Evolutionary conservation across 1,140 invertebrate genomes (phyloP).

Genomic region (Heliconius himera): DNA sequence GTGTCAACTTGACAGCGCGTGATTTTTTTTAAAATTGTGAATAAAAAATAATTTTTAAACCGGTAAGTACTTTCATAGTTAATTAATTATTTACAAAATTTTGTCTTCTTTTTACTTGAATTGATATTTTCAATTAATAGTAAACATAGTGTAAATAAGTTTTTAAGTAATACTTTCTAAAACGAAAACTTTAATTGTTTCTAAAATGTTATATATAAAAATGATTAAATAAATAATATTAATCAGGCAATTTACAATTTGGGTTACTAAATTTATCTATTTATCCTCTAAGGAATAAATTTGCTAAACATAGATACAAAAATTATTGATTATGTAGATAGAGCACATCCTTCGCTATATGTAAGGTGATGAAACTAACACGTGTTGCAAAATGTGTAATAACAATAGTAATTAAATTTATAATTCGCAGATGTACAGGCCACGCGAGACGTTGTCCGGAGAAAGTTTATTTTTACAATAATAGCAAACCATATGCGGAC

Average conservation of each 20-base stretch:
- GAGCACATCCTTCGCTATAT: conserved; percentile 23
- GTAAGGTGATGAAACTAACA: conserved; percentile 57
- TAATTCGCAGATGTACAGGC: conserved; percentile 77
- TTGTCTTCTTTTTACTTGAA: too few relatives aligned
- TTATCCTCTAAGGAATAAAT: too few relatives aligned
- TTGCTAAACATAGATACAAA: too few relatives aligned
- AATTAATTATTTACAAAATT: not conserved
- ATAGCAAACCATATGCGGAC: conserved; percentile 75
- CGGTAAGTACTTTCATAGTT: conserved; percentile 1
- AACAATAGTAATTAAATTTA: conserved; percentile 74
- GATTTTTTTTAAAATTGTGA: conserved; percentile 42
- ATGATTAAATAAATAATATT: too few relatives aligned
- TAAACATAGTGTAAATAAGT: too few relatives aligned
- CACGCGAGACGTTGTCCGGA: conserved; percentile 68
- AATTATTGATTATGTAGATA: conserved; percentile 17
- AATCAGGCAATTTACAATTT: too few relatives aligned
- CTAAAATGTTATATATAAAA: too few relatives aligned
- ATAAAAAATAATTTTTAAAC: conserved; percentile 15
- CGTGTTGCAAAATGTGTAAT: conserved; percentile 64
- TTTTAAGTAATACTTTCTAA: too few relatives aligned
- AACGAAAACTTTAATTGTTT: too few relatives aligned
- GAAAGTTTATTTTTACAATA: conserved; percentile 82
- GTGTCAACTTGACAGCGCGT: conserved; percentile 64
- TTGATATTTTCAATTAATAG: too few relatives aligned
- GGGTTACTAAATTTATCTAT: too few relatives aligned